These are phyloP conservation scores for Enteromius thamalakanensis DNA, from an alignment of 2,797 vertebrate species.

Conservation along the genomic window DNA sequence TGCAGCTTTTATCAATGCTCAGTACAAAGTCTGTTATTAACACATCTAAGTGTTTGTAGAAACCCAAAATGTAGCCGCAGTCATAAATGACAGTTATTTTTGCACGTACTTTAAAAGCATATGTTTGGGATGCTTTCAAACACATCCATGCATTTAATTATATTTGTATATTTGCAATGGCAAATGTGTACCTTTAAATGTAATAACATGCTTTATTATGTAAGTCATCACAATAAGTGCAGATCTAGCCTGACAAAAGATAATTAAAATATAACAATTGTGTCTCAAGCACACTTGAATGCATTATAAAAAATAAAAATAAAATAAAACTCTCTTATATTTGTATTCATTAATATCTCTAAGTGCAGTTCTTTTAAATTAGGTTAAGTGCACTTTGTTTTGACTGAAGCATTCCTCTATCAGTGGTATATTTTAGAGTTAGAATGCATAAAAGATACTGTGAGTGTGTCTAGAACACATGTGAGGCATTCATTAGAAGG, in stretches of 20 bases:
- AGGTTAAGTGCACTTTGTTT: neutral
- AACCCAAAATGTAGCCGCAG: neutral
- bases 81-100: neutral
- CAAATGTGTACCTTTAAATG: neutral
- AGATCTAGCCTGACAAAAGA: neutral
- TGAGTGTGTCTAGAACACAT: constrained; percentile 2
- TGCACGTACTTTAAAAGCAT: no score
- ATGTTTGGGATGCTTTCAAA: neutral
- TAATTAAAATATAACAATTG: neutral
- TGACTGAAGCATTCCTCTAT: neutral
- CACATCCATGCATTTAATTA: neutral
- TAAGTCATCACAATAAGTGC: neutral
- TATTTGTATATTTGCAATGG: neutral
- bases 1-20: no score
- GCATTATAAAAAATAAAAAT: neutral
- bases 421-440: neutral
- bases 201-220: neutral
- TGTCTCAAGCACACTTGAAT: neutral
- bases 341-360: neutral
- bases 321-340: neutral
- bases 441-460: constrained; percentile 6
- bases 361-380: neutral
- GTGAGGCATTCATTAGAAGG: constrained; percentile 26
- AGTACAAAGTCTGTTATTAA: neutral
- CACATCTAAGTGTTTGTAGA: neutral